Evolutionary conservation across 2,797 vertebrate genomes (phyloP).

Genomic region (Danionella dracula): DNA sequence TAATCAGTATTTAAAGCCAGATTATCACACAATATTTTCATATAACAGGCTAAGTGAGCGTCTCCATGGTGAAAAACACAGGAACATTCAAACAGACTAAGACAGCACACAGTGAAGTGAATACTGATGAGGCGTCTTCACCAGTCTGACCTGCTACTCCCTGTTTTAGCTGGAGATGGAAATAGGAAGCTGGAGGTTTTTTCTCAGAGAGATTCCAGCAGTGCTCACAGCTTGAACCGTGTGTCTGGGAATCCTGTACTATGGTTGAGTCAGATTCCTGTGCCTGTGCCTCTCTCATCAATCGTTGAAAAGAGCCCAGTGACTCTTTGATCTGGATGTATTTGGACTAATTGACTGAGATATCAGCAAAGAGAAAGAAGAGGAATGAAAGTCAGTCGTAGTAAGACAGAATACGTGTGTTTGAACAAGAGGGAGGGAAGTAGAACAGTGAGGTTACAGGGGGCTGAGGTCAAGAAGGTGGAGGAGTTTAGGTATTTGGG

Average conservation of each 20-base stretch:
- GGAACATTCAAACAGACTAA: not conserved
- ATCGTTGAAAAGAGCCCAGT: not conserved
- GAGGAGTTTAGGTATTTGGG: no score
- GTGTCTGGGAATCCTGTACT: not conserved
- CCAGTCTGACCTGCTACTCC: not conserved
- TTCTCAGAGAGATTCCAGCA: not conserved
- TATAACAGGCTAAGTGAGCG: not conserved
- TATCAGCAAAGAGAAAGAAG: not conserved
- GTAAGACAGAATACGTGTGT: no score
- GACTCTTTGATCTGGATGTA: not conserved
- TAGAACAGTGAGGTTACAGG: no score
- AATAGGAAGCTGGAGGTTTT: not conserved
- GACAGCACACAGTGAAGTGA: not conserved
- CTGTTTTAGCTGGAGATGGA: not conserved
- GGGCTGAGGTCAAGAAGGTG: no score
- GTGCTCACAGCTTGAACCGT: constrained; percentile 15
- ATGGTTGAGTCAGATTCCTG: not conserved
- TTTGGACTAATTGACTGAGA: not conserved
- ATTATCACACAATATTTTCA: no score
- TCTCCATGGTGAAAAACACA: not conserved
- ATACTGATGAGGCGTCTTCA: constrained; percentile 11
- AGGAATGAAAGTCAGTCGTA: no score
- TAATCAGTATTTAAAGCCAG: no score
- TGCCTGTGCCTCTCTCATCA: not conserved
- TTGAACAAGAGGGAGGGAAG: no score